Conservation (phyloP, 2,797 vertebrate species). For the Rhabdomys pumilio region DNA sequence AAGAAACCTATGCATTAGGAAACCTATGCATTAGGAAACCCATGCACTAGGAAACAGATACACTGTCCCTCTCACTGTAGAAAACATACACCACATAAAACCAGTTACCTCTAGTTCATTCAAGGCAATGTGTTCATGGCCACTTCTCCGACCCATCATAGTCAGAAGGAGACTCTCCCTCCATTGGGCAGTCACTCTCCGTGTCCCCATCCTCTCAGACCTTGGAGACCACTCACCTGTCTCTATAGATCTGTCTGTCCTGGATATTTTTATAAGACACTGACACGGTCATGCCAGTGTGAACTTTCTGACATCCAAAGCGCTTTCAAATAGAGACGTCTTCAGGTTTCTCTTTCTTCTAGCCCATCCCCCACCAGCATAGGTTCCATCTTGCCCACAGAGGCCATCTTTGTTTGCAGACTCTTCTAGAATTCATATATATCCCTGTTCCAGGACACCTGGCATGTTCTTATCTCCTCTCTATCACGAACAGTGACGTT, state of each 20-base stretch:
- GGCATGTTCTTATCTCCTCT: neutral
- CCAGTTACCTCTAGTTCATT: neutral
- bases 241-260: neutral
- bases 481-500: neutral
- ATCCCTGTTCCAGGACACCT: neutral
- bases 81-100: neutral
- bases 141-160: no score
- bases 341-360: neutral
- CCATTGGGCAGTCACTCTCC: neutral
- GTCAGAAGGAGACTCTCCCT: neutral
- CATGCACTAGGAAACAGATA: no score
- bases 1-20: neutral
- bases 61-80: neutral
- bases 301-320: neutral
- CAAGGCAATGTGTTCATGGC: neutral
- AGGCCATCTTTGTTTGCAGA: neutral
- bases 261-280: neutral
- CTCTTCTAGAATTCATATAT: neutral
- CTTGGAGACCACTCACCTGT: neutral
- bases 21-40: neutral
- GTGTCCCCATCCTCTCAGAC: neutral
- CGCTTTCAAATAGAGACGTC: neutral
- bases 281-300: neutral
- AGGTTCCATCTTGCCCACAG: neutral
- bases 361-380: no score